Percentiles rank a stretch among this genome's conserved stretches.
phyloP scores from a whole-genome alignment of 2,888 invertebrate species.

The Pomacea canaliculata region DNA sequence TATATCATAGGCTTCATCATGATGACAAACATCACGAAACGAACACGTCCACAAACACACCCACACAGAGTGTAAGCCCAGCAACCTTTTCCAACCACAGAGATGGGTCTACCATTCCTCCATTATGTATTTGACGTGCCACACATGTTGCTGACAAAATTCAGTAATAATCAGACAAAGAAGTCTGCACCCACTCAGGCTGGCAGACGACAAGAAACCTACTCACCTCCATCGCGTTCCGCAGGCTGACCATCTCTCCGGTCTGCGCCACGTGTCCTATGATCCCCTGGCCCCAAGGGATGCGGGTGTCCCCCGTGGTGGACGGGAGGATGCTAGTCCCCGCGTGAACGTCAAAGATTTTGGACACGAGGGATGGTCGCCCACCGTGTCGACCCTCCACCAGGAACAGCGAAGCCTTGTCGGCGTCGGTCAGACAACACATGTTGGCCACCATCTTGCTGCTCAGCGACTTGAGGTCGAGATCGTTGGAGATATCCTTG shows the following conservation, averaged over 20 bases:
- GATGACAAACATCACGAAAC: no score
- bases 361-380: slow-evolving; percentile 71
- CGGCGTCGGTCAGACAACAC: slow-evolving; percentile 71
- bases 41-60: neutral
- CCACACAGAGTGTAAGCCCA: neutral
- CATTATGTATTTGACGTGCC: no score
- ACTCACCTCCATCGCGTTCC: slow-evolving; percentile 71
- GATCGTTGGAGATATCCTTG: slow-evolving; percentile 73
- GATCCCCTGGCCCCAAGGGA: slow-evolving; percentile 73
- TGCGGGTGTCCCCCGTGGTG: slow-evolving; percentile 66
- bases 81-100: no score
- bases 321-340: slow-evolving; percentile 71
- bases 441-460: slow-evolving; percentile 73
- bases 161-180: no score
- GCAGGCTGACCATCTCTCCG: slow-evolving; percentile 72
- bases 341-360: slow-evolving; percentile 72
- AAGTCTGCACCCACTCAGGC: no score
- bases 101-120: no score
- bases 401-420: slow-evolving; percentile 72
- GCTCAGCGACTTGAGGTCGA: slow-evolving; percentile 72
- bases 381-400: slow-evolving; percentile 70
- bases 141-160: no score
- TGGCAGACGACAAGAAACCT: neutral
- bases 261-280: slow-evolving; percentile 73
- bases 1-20: no score